These are phyloP conservation scores for Pyrrhosoma nymphula DNA, from an alignment of 2,888 invertebrate species.

Conservation along the genomic window DNA sequence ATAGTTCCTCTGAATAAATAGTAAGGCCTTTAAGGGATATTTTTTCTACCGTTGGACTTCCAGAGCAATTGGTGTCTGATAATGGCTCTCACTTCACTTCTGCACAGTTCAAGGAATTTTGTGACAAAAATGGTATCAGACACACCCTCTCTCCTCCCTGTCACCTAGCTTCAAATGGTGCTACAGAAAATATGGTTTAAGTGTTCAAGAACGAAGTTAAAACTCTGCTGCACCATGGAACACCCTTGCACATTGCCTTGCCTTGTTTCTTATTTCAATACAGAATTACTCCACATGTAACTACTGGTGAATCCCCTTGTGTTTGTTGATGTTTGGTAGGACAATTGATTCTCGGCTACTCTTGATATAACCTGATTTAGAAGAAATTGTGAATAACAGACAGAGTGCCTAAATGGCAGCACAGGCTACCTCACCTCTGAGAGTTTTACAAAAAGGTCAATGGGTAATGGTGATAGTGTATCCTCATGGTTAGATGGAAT, in stretches of 20 bases:
- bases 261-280: background rate
- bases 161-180: conserved; percentile 28
- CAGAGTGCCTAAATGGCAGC: background rate
- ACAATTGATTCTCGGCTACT: background rate
- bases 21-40: background rate
- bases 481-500: background rate
- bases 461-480: background rate
- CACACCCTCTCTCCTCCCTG: background rate
- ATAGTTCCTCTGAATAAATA: background rate
- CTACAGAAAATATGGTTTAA: background rate
- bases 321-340: background rate
- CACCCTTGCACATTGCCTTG: conserved; percentile 25
- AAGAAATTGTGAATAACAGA: background rate
- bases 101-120: background rate
- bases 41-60: background rate
- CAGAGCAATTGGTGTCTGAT: background rate
- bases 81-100: conserved; percentile 2
- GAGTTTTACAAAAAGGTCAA: background rate
- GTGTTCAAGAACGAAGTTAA: background rate
- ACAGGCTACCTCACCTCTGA: background rate
- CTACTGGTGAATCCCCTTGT: conserved; percentile 30
- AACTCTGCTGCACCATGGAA: background rate
- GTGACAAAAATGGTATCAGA: background rate
- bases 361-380: background rate
- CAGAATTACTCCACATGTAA: conserved; percentile 21